phyloP scores from a whole-genome alignment of 2,888 invertebrate genomes.

The Caenorhabditis uteleia region DNA sequence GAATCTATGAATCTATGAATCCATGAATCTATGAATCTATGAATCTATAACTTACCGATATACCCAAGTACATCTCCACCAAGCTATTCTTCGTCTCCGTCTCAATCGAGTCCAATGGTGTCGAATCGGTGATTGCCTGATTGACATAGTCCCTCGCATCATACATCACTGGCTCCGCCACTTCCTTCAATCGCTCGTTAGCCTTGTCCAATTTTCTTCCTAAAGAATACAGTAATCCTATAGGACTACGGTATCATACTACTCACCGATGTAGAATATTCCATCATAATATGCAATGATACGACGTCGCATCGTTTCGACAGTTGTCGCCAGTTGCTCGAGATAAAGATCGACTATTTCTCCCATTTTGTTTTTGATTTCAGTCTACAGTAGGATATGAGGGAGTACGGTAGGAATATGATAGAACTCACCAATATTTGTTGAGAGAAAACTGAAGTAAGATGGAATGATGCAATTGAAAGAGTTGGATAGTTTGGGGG shows the following conservation, averaged over 20 bases:
- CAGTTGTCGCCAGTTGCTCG: conserved; percentile 62
- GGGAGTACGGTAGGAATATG: no score
- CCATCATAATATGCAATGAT: conserved; percentile 51
- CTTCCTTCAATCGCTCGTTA: conserved; percentile 35
- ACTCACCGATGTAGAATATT: conserved; percentile 25
- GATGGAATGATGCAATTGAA: no score
- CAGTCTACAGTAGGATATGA: no score
- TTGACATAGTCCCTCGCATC: conserved; percentile 50
- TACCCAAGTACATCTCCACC: conserved; percentile 58
- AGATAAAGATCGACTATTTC: conserved; percentile 57
- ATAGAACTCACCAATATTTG: no score
- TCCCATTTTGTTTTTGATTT: conserved; percentile 37
- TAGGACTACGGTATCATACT: no score
- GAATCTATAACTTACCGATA: conserved; percentile 17
- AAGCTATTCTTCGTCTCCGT: conserved; percentile 48
- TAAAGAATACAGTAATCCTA: neutral
- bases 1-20: no score
- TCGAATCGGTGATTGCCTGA: conserved; percentile 19
- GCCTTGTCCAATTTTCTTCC: conserved; percentile 25
- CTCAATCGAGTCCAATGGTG: conserved; percentile 40
- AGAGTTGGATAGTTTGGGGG: no score
- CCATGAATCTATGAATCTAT: neutral
- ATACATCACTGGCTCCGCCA: conserved; percentile 45
- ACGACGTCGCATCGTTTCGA: conserved; percentile 64
- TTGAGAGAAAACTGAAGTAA: no score